phyloP scores from a whole-genome alignment of 2,797 vertebrate species.

The Valencia hispanica region DNA sequence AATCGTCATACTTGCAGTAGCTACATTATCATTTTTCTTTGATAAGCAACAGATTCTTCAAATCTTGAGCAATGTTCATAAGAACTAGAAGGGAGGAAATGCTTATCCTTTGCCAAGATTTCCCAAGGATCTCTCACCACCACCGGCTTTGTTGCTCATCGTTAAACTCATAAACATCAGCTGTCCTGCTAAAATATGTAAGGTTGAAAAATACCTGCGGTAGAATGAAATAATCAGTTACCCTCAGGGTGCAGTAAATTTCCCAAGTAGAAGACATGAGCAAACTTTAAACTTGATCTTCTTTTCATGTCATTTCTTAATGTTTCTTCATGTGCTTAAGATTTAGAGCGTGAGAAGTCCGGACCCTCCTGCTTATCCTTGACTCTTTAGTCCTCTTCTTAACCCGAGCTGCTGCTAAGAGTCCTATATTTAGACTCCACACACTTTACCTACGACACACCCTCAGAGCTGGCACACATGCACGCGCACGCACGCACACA shows the following conservation, averaged over 20 bases:
- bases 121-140: neutral
- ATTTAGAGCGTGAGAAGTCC: constrained; percentile 24
- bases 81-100: neutral
- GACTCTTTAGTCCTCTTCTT: constrained; percentile 42
- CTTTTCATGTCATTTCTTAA: neutral
- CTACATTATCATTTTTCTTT: neutral
- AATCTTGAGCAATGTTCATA: constrained; percentile 6
- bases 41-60: neutral
- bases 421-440: constrained; percentile 30
- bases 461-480: neutral
- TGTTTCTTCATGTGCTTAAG: constrained; percentile 37
- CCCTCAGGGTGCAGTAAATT: neutral
- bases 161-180: neutral
- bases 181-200: neutral
- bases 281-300: constrained; percentile 7
- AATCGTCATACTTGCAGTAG: neutral
- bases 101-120: neutral
- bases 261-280: neutral
- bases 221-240: neutral
- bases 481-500: neutral
- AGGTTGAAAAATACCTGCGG: neutral
- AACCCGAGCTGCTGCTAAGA: constrained; percentile 50
- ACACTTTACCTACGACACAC: constrained; percentile 18
- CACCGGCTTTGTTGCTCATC: neutral
- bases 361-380: constrained; percentile 40